Percentiles rank a stretch among this genome's conserved stretches.
Conservation (phyloP, 1,140 invertebrate species). For the Pogonomyrmex californicus region DNA sequence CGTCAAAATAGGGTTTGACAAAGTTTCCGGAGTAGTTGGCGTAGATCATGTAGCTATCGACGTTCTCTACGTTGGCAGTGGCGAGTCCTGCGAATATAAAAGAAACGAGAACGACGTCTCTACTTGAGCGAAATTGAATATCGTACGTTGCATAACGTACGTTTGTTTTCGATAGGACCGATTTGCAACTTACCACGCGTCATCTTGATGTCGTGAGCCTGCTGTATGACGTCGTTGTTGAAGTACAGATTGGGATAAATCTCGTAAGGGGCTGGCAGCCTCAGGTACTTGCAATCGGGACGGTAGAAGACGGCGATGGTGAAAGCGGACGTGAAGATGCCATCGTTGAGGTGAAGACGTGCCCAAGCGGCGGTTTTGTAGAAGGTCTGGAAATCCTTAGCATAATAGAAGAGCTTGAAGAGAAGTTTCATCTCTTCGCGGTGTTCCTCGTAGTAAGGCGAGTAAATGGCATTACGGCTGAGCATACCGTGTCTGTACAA, state of each 20-base stretch:
- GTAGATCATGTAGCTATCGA: constrained; percentile 81
- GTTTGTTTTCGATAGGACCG: background rate
- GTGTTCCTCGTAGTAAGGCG: constrained; percentile 88
- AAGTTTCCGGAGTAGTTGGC: constrained; percentile 81
- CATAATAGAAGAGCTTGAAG: constrained; percentile 90
- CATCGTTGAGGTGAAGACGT: constrained; percentile 89
- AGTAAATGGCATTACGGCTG: constrained; percentile 88
- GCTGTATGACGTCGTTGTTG: constrained; percentile 88
- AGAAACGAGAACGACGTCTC: background rate
- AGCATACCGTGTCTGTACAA: constrained; percentile 87
- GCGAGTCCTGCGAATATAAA: constrained; percentile 18
- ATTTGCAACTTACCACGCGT: constrained; percentile 74
- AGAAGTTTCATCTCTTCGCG: constrained; percentile 89
- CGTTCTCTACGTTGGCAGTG: constrained; percentile 64
- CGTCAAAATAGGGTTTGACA: constrained; percentile 79
- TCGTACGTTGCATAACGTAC: background rate
- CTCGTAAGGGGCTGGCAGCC: constrained; percentile 90
- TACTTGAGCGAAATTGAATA: background rate
- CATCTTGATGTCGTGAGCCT: constrained; percentile 89
- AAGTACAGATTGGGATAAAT: constrained; percentile 90
- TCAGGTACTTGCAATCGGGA: constrained; percentile 88
- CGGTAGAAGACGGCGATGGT: constrained; percentile 89
- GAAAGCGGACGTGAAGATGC: constrained; percentile 89
- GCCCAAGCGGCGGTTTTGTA: constrained; percentile 87
- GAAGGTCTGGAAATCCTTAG: constrained; percentile 88